Evolutionary conservation across 1,140 invertebrate species (phyloP), one percentile per base, ranked within the genome.

Genomic region (Lasaia peninsularis): DNA sequence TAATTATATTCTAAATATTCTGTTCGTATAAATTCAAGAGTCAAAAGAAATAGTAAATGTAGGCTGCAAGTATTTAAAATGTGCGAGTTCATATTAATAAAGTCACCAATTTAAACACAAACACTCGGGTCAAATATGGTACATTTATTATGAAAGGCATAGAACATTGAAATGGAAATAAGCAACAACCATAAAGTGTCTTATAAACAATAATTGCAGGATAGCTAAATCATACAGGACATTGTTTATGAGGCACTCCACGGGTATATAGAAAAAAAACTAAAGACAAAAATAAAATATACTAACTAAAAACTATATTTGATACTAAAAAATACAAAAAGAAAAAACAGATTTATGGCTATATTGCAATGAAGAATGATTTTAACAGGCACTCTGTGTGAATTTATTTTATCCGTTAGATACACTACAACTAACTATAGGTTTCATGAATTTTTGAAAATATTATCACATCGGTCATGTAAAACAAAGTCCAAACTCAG

Each of bases 311-410:
- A 79, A 74, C 74, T 80, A 83, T 80, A 82, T 79, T 83, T 72
- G 75, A 72, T 62, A 72, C 75, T 76, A 81, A 66, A 78, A 72
- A 79, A 59, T 73, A 78, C 67, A 75, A 82, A n/a, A 78, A 73
- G 71, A 81, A 72, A 77, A 82, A 78, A 73, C 61, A 75, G 79
- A 86, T 82, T 85, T 78, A 88, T 84, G 81, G 80, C 83, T 85
- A 81, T 79, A 69, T 72, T 64, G 71, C 70, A 76, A 73, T 74
- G 61, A 74, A 82, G 67, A 82, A 76, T 77, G 74, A 75, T 74
- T 78, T 72, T 78, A 82, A 78, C 81, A 88, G 85, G 85, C 85
- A 86, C 85, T 86, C 85, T 80, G 83, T 75, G 82, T 86, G 85
- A 86, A 79, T 84, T 88, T 85, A 78, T 73, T 77, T 73, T 67